Evolutionary conservation across 2,888 invertebrate species (phyloP).

Genomic region (Danaus chrysippus): DNA sequence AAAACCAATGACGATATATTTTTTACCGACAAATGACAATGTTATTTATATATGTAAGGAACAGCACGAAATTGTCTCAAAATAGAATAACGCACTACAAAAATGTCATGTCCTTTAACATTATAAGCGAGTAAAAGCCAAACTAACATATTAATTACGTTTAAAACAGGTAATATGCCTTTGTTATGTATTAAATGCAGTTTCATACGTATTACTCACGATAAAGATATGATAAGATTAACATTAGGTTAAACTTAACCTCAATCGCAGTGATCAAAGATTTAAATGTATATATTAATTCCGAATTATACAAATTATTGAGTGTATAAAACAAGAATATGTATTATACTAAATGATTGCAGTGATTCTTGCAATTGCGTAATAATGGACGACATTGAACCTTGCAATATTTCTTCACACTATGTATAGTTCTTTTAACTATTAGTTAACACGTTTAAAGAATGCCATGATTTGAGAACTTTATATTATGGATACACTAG

Average conservation of each 20-base stretch:
- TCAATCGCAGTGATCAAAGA: slow-evolving; percentile 12
- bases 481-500: slow-evolving; percentile 15
- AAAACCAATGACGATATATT: too few relatives aligned
- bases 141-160: not conserved
- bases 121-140: too few relatives aligned
- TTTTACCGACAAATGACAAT: too few relatives aligned
- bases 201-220: not conserved
- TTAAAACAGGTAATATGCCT: not conserved
- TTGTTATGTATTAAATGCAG: not conserved
- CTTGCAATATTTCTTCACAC: slow-evolving; percentile 29
- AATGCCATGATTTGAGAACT: not conserved
- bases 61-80: too few relatives aligned
- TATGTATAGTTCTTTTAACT: slow-evolving; percentile 12
- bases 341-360: not conserved
- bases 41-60: too few relatives aligned
- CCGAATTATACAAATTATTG: not conserved
- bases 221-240: slow-evolving; percentile 6
- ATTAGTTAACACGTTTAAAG: not conserved
- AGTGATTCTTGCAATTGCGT: slow-evolving; percentile 35
- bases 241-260: slow-evolving; percentile 14
- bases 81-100: too few relatives aligned
- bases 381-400: slow-evolving; percentile 43
- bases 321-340: not conserved
- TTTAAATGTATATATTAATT: not conserved
- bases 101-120: too few relatives aligned